Evolutionary conservation across 2,888 invertebrate genomes (phyloP), one percentile per base, ranked within the genome.

Genomic region (Caenorhabditis afra): DNA sequence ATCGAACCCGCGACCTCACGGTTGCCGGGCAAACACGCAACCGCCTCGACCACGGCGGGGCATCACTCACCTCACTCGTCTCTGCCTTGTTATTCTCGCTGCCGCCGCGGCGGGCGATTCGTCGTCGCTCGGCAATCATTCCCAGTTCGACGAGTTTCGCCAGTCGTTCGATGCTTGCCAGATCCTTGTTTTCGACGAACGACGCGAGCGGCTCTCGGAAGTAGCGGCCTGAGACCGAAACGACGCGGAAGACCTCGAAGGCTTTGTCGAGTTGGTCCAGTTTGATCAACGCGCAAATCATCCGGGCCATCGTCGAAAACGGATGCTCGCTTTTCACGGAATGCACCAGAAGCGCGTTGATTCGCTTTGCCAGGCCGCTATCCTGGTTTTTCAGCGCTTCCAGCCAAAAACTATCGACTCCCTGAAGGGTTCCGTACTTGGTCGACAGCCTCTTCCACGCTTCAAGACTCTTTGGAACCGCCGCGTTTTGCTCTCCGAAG

Each of bases 241-340:
- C 62, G 1, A 18, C 37, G 29, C 62, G 67, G 29, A 75, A 75
- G 2, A 80, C 58, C 35, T 76, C 75, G 0, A 68, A 18, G 3
- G 75, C 80, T 29, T 70, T 52, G 1, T 53, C 65, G 14, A 76
- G n/a, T 61, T 67, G 8, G 35, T 71, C 41, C 44, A 71, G 35
- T 22, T 58, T 59, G 10, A 75, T 14, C 5, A 80, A 61, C n/a
- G 80, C 39, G 41, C 65, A 70, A 22, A 80, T 70, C 59, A 80
- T 55, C 14, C 50, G 53, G 20, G 75, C 80, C 53, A 80, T 71
- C 7, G 73, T 80, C 5, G 80, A 12, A 22, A 80, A 80, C 16
- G 80, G 80, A 80, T 80, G 80, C 16, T 80, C 80, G n/a, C 55
- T 47, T 39, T 58, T 75, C 11, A 47, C 58, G 8, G 67, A 66